Percentiles rank a stretch among this genome's conserved stretches.
Evolutionary conservation across 2,888 invertebrate genomes (phyloP).

Genomic region (Mayetiola destructor): DNA sequence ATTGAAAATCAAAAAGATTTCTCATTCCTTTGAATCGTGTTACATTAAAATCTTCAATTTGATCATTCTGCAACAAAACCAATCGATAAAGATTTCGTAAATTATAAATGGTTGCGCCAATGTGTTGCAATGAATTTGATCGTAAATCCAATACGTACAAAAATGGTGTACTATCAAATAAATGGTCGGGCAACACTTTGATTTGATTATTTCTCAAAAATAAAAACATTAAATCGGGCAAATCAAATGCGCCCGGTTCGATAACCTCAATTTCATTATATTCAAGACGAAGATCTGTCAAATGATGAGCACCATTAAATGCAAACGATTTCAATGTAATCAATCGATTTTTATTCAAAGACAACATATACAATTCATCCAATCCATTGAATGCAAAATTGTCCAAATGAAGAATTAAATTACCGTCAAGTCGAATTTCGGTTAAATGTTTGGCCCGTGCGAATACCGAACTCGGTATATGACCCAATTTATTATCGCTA

Average conservation of each 20-base stretch:
- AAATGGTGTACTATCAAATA: background rate
- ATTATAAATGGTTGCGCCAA: background rate
- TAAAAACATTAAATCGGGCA: constrained; percentile 1
- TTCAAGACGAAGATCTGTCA: background rate
- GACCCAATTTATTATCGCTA: background rate
- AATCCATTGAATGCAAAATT: constrained; percentile 1
- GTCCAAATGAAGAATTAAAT: background rate
- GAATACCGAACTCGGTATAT: background rate
- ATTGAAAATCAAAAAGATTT: background rate
- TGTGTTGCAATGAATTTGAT: background rate
- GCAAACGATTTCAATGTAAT: background rate
- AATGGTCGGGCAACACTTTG: background rate
- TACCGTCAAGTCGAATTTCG: background rate
- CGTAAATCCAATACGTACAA: background rate
- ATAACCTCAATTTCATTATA: background rate
- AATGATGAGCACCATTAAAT: background rate
- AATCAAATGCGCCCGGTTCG: background rate
- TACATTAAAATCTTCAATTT: background rate
- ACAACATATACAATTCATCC: background rate
- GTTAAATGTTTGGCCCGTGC: background rate
- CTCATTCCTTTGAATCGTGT: background rate
- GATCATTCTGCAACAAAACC: background rate
- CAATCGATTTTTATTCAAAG: background rate
- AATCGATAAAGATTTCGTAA: background rate
- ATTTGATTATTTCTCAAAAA: background rate